Conservation (phyloP, 2,888 invertebrate species). For the Anarsia innoxiella region DNA sequence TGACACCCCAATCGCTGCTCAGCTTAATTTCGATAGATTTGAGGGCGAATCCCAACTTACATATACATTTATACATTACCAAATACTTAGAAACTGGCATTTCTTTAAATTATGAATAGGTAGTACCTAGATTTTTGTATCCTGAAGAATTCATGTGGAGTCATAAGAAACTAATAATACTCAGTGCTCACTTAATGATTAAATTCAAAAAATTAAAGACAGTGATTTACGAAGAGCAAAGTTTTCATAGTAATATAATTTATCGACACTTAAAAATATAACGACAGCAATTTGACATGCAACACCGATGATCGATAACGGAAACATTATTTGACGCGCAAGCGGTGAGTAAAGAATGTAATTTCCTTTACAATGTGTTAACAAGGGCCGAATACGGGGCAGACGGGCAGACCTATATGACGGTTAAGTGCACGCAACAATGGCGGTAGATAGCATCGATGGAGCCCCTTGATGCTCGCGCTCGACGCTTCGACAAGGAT, state of each 20-base stretch:
- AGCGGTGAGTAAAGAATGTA: slow-evolving; percentile 65
- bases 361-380: slow-evolving; percentile 74
- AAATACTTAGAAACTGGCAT: too few relatives aligned
- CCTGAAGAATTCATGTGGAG: too few relatives aligned
- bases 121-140: too few relatives aligned
- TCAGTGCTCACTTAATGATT: too few relatives aligned
- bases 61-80: too few relatives aligned
- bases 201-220: too few relatives aligned
- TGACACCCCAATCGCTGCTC: slow-evolving; percentile 59
- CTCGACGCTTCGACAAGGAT: slow-evolving; percentile 36
- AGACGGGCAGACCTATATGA: slow-evolving; percentile 50
- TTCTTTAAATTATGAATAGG: too few relatives aligned
- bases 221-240: too few relatives aligned
- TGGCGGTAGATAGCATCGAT: slow-evolving; percentile 59
- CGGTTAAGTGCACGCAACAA: slow-evolving; percentile 72
- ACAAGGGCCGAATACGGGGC: slow-evolving; percentile 57
- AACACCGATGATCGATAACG: slow-evolving; percentile 63
- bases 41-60: slow-evolving; percentile 54
- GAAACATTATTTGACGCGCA: slow-evolving; percentile 54
- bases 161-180: too few relatives aligned
- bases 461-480: slow-evolving; percentile 38
- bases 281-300: slow-evolving; percentile 61
- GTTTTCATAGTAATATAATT: slow-evolving; percentile 6
- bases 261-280: slow-evolving; percentile 39
- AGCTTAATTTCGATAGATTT: slow-evolving; percentile 63